Base-by-base conservation (phyloP, 2,888 invertebrate genomes). In the Cheilosia vernalis region DNA sequence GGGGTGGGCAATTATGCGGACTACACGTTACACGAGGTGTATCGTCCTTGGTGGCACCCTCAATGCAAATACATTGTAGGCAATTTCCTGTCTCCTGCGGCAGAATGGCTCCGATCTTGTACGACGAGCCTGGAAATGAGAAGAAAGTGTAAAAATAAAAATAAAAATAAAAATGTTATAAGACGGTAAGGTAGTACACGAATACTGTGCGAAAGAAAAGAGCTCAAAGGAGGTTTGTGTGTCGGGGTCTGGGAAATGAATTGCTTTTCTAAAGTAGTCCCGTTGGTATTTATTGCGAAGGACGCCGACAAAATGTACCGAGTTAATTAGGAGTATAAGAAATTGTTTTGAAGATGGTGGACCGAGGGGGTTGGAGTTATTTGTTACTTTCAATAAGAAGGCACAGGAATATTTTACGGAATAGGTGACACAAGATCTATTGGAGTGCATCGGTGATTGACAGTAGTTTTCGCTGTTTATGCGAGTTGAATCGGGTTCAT, bases 51-150 rank as follows among this genome's bases (percentile, higher is more conserved):
- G 90, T 91, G 64, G 90, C 94, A 78, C 94, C 94, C 84, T 93
- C 92, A 85, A 94, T 94, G 90, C 95, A 95, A 89, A 94, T 93
- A 90, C 95, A 95, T 90, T 95, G 95, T 88, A 95, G 93, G 91
- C 95, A 95, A 90, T 95, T 95, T 88, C 95, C 95, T 69, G 95
- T 95, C 88, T 94, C 94, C 90, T 95, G 94, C 10, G 95, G 95
- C 87, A 95, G 92, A 87, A 93, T 92, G 89, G 95, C 94, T 47
- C 95, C 95, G 87, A 94, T 93, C 89, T 93, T 93, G 90, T 95
- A 95, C 88, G 93, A 92, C 83, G 93, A 93, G 82, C 95, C 95
- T 95, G 92, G 47, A 91, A 92, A 86, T 61, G 87, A 42, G 67
- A 67, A 69, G 17, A 67, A 58, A 58, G n/a, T n/a, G 55, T 17